Conservation (phyloP, 2,888 invertebrate genomes). For the Oscheius sp. region DNA sequence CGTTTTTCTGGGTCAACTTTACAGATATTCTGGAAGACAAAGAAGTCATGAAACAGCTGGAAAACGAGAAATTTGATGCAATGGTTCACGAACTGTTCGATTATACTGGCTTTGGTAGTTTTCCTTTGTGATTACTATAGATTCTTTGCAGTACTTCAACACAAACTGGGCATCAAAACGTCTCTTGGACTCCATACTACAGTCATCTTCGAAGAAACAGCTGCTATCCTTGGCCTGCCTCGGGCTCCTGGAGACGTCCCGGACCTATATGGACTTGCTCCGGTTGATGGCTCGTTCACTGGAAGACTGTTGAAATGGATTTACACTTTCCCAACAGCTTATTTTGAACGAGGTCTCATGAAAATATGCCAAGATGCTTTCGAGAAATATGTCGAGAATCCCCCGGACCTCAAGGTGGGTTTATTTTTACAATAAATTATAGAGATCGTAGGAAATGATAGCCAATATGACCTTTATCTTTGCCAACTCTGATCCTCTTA, state of each 20-base stretch:
- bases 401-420: not conserved
- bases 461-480: conserved; percentile 30
- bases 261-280: conserved; percentile 13
- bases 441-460: conserved; percentile 8
- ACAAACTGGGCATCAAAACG: conserved; percentile 2
- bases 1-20: not conserved
- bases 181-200: not conserved
- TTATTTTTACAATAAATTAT: not conserved
- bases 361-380: not conserved
- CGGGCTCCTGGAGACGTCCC: conserved; percentile 6
- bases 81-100: conserved; percentile 50
- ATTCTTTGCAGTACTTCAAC: not conserved
- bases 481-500: conserved; percentile 23
- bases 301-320: not conserved
- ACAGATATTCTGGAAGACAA: conserved; percentile 19
- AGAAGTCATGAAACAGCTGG: conserved; percentile 38
- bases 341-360: conserved; percentile 7
- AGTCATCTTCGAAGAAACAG: conserved; percentile 8
- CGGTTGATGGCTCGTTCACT: conserved; percentile 17
- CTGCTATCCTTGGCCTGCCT: conserved; percentile 4
- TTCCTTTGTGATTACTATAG: not conserved
- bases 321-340: not conserved
- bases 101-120: conserved; percentile 40
- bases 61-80: conserved; percentile 47
- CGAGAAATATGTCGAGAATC: not conserved